A percentile compares a stretch with the other conserved stretches of the same genome.
These are phyloP conservation scores for Ondatra zibethicus DNA, from an alignment of 2,113 vertebrate genomes.

Conservation along the genomic window DNA sequence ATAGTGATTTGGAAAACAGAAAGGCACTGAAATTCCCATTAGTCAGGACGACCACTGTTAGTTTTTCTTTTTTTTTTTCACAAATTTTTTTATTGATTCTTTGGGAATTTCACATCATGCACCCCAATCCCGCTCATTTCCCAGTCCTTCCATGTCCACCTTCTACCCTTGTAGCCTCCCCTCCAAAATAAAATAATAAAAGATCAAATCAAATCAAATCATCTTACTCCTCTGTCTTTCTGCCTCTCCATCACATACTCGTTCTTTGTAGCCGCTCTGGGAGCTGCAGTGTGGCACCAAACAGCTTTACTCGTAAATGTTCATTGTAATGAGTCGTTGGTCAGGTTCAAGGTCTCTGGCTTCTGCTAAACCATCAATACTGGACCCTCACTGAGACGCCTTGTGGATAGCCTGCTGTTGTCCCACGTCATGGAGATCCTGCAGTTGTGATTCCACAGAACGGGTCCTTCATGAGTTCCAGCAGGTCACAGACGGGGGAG, in stretches of 20 bases:
- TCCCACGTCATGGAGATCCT: not conserved
- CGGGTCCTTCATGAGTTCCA: not conserved
- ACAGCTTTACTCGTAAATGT: not conserved
- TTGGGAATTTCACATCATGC: not conserved
- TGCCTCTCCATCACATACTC: no score
- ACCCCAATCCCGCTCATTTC: not conserved
- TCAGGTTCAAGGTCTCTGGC: not conserved
- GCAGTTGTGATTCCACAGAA: not conserved
- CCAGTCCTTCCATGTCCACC: not conserved
- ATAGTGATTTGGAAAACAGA: slow-evolving; percentile 23
- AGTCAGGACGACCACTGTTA: not conserved
- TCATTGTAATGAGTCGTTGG: not conserved
- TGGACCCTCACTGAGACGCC: not conserved
- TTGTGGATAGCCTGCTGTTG: not conserved
- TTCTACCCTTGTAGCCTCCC: no score
- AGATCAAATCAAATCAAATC: not conserved
- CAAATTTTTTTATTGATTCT: not conserved
- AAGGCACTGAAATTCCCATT: not conserved
- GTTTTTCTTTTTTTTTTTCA: not conserved
- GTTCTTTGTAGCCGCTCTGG: not conserved
- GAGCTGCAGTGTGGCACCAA: not conserved
- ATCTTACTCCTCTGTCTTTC: not conserved
- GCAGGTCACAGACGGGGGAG: not conserved
- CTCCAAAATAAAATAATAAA: not conserved
- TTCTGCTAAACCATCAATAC: not conserved